Evolutionary conservation across 2,797 vertebrate species (phyloP), one percentile per base, ranked within the genome.

Genomic region (Spatula versicolor): DNA sequence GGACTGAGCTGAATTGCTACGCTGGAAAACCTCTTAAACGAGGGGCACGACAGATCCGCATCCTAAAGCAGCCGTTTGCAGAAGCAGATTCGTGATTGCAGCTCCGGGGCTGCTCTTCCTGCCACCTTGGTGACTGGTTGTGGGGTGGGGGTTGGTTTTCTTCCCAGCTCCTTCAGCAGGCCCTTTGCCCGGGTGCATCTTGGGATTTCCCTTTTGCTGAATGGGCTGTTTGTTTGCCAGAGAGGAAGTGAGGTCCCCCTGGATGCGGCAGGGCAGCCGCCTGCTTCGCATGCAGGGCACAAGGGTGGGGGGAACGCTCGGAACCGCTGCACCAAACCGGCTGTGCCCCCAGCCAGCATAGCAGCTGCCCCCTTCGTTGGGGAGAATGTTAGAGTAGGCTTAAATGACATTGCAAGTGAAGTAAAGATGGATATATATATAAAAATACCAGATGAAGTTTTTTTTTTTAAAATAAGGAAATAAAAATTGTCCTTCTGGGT

Each of bases 241-340:
- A 92, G 98, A 98, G 98, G 98, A 99, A 99, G 98, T 98, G 78
- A 98, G 97, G 98, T 98, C 98, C 98, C 98, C 97, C 96, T 98
- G 98, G 98, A 97, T 98, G 95, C 96, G 97, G 96, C 82, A 96
- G 96, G 97, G 97, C 97, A 95, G 98, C 97, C 98, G 98, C 98
- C 98, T 98, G 98, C 98, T 98, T 98, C 97, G 96, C 97, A 98
- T 98, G 98, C 98, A 97, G 97, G 98, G 96, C 97, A 93, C 97
- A 97, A 97, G 92, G 95, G 89, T 93, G 94, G 95, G 62, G 25
- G 74, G 96, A 96, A 83, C 79, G 80, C 94, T 88, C 88, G 86
- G 87, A 96, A 97, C 91, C 75, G 64, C 96, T 97, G 97, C 96
- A 97, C 98, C 97, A 97, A 97, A 96, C 96, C 92, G 13, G 48